Base-by-base conservation (phyloP, 2,797 vertebrate genomes). In the Gila robusta region DNA sequence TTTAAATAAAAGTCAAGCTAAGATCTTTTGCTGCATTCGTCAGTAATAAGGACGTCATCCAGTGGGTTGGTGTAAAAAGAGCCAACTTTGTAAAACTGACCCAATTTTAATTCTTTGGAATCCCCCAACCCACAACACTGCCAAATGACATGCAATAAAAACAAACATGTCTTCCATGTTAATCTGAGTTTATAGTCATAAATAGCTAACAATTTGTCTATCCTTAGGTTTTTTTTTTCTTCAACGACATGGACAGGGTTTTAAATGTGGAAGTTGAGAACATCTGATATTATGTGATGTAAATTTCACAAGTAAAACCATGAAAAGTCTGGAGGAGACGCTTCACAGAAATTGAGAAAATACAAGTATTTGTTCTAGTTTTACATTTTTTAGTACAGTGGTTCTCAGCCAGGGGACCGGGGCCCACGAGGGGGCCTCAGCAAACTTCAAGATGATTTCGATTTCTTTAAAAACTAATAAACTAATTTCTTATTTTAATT, bases 31-130 rank as follows among this genome's bases (percentile, higher is more conserved):
- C 26, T 35, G 41, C 6, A 67, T 28, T 47, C 3, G 0, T 28
- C 26, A 47, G 5, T 26, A 26, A 35, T 73, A 37, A 49, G n/a
- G 47, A 32, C 17, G 32, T 77, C 47, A 83, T 21, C 7, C 10
- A 69, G 72, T 84, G 26, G 47, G 74, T 32, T 70, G 32, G n/a
- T 78, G 35, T 78, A 23, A 78, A 78, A 52, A 16, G 21, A 26
- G 28, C 14, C 7, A 64, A 71, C 59, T 71, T 21, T 64, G 23
- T 56, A 35, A 62, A 79, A 23, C 0, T 85, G 83, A 71, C 83
- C 64, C 21, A 47, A 47, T 79, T 85, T 71, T 11, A 2, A 26
- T 59, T 23, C 9, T 76, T 44, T 62, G 44, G 37, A 79, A 59
- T 59, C 5, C 66, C 52, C 37, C 49, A 79, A 17, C 26, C 37